phyloP scores from a whole-genome alignment of 2,113 vertebrate species.

The Psilopsiagon aymara region DNA sequence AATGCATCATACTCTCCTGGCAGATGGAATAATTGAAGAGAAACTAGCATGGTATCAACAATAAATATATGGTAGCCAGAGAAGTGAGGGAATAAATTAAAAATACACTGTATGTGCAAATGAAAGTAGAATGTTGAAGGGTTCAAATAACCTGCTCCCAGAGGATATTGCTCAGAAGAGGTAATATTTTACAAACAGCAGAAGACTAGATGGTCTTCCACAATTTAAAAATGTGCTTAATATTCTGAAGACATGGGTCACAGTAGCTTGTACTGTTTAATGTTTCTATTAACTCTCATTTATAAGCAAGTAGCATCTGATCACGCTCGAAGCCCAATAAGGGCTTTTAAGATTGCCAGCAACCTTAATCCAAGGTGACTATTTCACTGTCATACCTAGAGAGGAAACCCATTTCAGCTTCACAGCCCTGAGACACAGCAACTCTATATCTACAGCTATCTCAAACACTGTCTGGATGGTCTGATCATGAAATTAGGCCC shows the following conservation, averaged over 20 bases:
- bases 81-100: conserved; percentile 40
- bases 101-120: neutral
- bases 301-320: conserved; percentile 62
- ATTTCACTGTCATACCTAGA: neutral
- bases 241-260: conserved; percentile 28
- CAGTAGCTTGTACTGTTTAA: conserved; percentile 1
- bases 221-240: conserved; percentile 32
- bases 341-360: conserved; percentile 2
- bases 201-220: neutral
- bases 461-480: neutral
- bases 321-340: conserved; percentile 19
- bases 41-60: neutral
- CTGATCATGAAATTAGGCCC: neutral
- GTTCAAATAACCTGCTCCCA: conserved; percentile 10
- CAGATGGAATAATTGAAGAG: conserved; percentile 61
- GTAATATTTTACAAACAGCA: neutral
- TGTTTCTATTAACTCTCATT: conserved; percentile 60
- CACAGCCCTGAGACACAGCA: neutral
- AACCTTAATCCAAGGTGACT: conserved; percentile 50
- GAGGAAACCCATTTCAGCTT: neutral
- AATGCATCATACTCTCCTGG: conserved; percentile 16
- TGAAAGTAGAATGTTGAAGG: neutral
- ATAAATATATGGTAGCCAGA: conserved; percentile 12
- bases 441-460: neutral
- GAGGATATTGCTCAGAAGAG: neutral